These are phyloP conservation scores for Polypterus bichir DNA, from an alignment of 2,113 vertebrate genomes.

Conservation along the genomic window DNA sequence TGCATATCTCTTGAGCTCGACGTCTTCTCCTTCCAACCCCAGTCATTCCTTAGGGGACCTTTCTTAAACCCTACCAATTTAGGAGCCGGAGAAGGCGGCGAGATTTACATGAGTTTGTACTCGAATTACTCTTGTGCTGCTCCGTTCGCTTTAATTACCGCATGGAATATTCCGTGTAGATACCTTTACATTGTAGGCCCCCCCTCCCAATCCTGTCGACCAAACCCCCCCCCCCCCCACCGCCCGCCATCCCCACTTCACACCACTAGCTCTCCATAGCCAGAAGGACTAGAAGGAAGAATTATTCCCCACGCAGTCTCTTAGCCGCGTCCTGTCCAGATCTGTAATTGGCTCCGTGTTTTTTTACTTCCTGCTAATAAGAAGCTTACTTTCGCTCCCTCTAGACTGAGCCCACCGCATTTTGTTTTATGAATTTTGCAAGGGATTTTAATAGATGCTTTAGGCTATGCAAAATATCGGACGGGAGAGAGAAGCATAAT, in stretches of 20 bases:
- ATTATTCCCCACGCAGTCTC: conserved; percentile 93
- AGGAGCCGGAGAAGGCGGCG: conserved; percentile 81
- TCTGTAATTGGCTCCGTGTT: conserved; percentile 99
- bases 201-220: conserved; percentile 74
- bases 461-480: conserved; percentile 99
- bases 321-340: conserved; percentile 85
- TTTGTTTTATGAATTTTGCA: conserved; percentile 99
- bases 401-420: conserved; percentile 97
- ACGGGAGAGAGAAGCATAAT: conserved; percentile 85
- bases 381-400: conserved; percentile 99
- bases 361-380: conserved; percentile 99
- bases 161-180: conserved; percentile 68
- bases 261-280: too few relatives aligned
- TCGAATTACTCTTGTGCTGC: conserved; percentile 89
- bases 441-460: conserved; percentile 99
- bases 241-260: too few relatives aligned
- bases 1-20: conserved; percentile 98
- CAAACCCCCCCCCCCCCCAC: too few relatives aligned
- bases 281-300: conserved; percentile 47
- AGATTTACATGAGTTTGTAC: conserved; percentile 90
- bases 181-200: conserved; percentile 60
- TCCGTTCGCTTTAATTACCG: conserved; percentile 97
- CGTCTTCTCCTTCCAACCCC: conserved; percentile 68
- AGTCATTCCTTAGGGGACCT: conserved; percentile 81
- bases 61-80: conserved; percentile 98